A percentile compares a stretch with the other conserved stretches of the same genome.
phyloP scores from a whole-genome alignment of 2,797 vertebrate genomes.

The Lepilemur septentrionalis region DNA sequence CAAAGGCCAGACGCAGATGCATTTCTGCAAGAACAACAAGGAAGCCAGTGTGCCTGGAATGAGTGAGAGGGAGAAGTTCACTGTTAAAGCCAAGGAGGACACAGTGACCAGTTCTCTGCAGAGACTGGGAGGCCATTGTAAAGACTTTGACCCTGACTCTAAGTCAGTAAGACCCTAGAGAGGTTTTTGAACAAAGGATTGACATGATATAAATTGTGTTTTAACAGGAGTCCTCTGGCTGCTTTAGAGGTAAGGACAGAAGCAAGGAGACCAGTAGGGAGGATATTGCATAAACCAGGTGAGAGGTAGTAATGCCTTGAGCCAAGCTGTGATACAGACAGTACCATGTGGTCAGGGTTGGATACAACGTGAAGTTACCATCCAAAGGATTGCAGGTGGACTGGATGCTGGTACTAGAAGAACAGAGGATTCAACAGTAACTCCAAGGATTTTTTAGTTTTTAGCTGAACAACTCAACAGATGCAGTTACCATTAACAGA shows the following conservation, averaged over 20 bases:
- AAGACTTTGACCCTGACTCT: not conserved
- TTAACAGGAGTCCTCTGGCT: not conserved
- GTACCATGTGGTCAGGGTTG: not conserved
- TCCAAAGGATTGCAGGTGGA: not conserved
- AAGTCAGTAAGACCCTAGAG: not conserved
- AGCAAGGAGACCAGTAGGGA: not conserved
- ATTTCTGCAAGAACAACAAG: not conserved
- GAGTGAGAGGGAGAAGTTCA: not conserved
- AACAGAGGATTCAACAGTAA: not conserved
- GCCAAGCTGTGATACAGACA: not conserved
- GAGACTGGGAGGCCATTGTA: not conserved
- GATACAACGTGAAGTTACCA: not conserved
- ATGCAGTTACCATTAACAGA: not conserved
- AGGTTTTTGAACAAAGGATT: not conserved
- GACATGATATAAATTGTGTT: not conserved
- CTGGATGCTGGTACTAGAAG: not conserved
- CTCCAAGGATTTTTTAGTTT: not conserved
- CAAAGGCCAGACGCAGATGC: not conserved
- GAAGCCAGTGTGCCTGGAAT: not conserved
- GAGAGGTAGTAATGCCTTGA: not conserved
- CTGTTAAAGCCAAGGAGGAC: not conserved
- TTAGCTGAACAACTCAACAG: not conserved
- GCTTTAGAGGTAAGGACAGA: not conserved
- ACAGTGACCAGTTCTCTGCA: not conserved
- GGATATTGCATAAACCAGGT: not conserved